Evolutionary conservation across 2,888 invertebrate genomes (phyloP), one percentile per base, ranked within the genome.

Genomic region (Tipula confusa): DNA sequence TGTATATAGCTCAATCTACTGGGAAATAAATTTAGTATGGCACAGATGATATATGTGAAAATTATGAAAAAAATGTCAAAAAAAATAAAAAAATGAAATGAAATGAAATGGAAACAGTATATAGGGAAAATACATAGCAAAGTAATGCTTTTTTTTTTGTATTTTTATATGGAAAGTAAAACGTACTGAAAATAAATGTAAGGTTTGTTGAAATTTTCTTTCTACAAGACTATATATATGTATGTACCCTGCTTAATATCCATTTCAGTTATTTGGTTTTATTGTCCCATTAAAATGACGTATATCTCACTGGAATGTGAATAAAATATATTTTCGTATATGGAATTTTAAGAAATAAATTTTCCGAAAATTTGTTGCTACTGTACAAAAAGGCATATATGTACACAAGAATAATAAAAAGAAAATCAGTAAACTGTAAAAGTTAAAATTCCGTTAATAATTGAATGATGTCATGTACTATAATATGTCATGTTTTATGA

Each of bases 101-200:
- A 64, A 64, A 64, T 64, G 64, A 64, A 64, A 64, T 64, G 64
- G 64, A 64, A 64, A 64, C 64, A 64, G 64, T 64, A 64, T 64
- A 64, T 64, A 64, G 64, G 24, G 64, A 64, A 64, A 64, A n/a
- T n/a, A n/a, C n/a, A n/a, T n/a, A 43, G 36, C 36, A 7, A 36
- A 36, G n/a, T n/a, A n/a, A n/a, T n/a, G n/a, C n/a, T n/a, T 36
- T 36, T 36, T 36, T 9, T 36, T 36, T 36, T 36, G 11, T 36
- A 5, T n/a, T 0, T 13, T 11, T 13, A 38, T 38, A 38, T 38
- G 13, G 2, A 38, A 6, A 38, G 9, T 7, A 31, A 31, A 31
- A 31, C 31, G 4, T 3, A 31, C 31, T 31, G n/a, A 43, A 43
- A 43, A 43, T n/a, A 43, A n/a, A 64, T n/a, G 64, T 64, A 24